Base-by-base conservation (phyloP, 2,797 vertebrate genomes). In the Falco rusticolus region DNA sequence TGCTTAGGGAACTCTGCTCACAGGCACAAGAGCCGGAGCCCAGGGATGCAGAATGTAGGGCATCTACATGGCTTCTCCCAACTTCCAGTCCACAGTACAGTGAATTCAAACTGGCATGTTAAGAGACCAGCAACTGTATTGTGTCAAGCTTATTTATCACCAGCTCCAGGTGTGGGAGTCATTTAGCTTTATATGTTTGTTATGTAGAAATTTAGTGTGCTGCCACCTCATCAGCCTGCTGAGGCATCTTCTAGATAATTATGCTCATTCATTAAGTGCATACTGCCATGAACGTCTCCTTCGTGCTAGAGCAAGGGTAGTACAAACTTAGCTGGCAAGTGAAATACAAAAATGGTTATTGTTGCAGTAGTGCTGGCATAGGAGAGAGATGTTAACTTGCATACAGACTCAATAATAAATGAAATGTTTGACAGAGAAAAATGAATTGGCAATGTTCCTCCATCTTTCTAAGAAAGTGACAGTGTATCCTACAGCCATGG, bases 401-500 rank as follows among this genome's bases (percentile, higher is more conserved):
- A 96, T 94, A 94, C 84, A 91, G 93, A 94, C 93, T 98, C 97
- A 97, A 97, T 97, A 98, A 97, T 96, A 98, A 97, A 97, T 70
- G 72, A 96, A 98, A 97, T 43, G 45, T 97, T 93, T 97, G 98
- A 98, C 98, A 97, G 94, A 97, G 97, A 97, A 97, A 96, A 98
- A 98, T 95, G 97, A 83, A 95, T 96, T 97, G 95, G 95, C 69
- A 19, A 61, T 63, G n/a, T 90, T 93, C 91, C 88, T 97, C 96
- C 96, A 95, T 98, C 97, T 97, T 97, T 97, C 97, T 96, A 94
- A 95, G 97, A 97, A 97, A 94, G 43, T 95, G 97, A 97, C 97
- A 96, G 89, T 65, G 71, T 80, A 45, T 97, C 91, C 79, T 79
- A 87, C 41, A 91, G 93, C 77, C 94, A 74, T 93, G 83, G 75